Percentiles rank a stretch among this genome's conserved stretches.
phyloP scores from a whole-genome alignment of 1,140 invertebrate genomes.

The Caenorhabditis inopinata region DNA sequence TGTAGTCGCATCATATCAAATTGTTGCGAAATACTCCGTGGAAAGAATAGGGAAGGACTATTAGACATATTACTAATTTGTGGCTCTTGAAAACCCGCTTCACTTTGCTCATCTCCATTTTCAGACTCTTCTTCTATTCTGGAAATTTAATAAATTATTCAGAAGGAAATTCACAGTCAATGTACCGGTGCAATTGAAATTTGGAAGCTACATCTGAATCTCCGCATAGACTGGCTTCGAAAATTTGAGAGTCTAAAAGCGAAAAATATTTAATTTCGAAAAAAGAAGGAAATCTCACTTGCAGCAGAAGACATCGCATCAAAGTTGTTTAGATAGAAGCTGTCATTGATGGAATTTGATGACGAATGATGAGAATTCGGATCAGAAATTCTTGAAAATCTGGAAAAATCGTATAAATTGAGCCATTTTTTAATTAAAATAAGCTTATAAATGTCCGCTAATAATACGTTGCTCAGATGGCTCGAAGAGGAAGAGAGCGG shows the following conservation, averaged over 20 bases:
- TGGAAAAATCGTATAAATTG: no score
- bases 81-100: neutral
- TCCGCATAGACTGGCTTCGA: slow-evolving; percentile 13
- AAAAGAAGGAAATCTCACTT: neutral
- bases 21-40: slow-evolving; percentile 25
- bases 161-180: neutral
- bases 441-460: no score
- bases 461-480: no score
- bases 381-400: slow-evolving; percentile 44
- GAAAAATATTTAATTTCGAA: neutral
- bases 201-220: neutral
- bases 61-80: neutral
- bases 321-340: slow-evolving; percentile 48
- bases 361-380: slow-evolving; percentile 53
- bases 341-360: slow-evolving; percentile 52
- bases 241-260: slow-evolving; percentile 1
- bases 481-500: no score
- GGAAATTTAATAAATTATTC: neutral
- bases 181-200: neutral
- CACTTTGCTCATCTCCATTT: slow-evolving; percentile 15
- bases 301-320: slow-evolving; percentile 41
- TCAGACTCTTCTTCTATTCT: slow-evolving; percentile 30
- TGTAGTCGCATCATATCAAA: slow-evolving; percentile 28
- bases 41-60: neutral
- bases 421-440: no score